Conservation (phyloP, 2,113 vertebrate species). For the Eonycteris spelaea region DNA sequence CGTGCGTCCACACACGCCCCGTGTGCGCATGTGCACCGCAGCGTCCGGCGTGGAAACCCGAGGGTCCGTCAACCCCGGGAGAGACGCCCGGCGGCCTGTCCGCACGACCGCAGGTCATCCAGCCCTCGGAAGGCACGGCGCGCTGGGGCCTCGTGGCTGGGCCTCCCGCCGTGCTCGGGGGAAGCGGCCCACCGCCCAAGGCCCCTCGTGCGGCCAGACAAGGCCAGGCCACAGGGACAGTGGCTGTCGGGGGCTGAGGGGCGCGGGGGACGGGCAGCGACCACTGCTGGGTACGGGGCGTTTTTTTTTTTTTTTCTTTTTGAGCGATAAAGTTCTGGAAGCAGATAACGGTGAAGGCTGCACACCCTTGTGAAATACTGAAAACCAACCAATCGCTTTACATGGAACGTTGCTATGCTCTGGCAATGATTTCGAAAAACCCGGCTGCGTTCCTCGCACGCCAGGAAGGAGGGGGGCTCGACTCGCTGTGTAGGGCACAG, state of each 20-base stretch:
- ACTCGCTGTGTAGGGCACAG: too few species aligned
- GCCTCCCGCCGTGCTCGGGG: not conserved
- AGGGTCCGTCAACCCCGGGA: not conserved
- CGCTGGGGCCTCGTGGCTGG: rapidly evolving
- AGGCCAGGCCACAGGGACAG: not conserved
- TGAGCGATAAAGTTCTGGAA: not conserved
- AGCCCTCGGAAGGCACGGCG: not conserved
- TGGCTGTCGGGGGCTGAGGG: too few species aligned
- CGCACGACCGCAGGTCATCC: not conserved
- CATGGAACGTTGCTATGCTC: not conserved
- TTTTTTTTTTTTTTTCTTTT: not conserved
- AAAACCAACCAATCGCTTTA: not conserved
- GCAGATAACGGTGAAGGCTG: not conserved
- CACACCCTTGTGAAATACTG: not conserved
- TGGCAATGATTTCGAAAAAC: not conserved
- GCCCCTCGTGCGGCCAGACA: rapidly evolving
- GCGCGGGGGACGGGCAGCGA: not conserved
- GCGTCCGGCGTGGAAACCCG: not conserved
- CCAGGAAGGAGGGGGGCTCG: not conserved
- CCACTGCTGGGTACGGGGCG: not conserved
- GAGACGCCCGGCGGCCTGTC: not conserved
- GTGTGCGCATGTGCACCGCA: not conserved
- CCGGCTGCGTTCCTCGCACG: not conserved
- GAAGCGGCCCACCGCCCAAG: not conserved
- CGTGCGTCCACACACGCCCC: not conserved